Evolutionary conservation across 2,797 vertebrate species (phyloP).

Genomic region (Squalus acanthias): DNA sequence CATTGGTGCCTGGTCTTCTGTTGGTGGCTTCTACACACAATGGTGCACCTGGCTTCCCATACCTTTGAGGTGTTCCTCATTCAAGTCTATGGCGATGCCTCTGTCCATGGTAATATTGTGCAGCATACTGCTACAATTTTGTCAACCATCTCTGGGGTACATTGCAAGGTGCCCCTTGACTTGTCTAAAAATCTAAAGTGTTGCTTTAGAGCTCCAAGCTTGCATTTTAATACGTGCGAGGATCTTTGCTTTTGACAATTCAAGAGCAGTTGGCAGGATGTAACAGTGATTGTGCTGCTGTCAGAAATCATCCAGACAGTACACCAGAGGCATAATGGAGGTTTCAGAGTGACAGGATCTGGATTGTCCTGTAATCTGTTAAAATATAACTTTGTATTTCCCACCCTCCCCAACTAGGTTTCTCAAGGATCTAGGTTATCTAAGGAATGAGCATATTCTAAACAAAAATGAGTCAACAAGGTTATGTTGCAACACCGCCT

Average conservation of each 20-base stretch:
- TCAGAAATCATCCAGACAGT: background rate
- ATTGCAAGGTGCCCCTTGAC: background rate
- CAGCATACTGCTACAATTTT: background rate
- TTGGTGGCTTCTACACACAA: background rate
- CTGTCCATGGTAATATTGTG: background rate
- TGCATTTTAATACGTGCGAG: background rate
- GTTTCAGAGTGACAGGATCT: background rate
- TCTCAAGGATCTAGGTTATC: conserved; percentile 22
- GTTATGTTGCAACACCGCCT: conserved; percentile 82
- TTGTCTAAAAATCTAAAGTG: background rate
- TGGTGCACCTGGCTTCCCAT: background rate
- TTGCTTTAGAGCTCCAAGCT: background rate
- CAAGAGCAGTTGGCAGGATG: background rate
- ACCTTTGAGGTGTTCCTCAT: background rate
- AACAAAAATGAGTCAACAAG: conserved; percentile 84
- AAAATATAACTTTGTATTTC: conserved; percentile 7
- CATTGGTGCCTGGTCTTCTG: background rate
- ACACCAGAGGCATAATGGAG: background rate
- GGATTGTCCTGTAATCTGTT: background rate
- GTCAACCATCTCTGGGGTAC: background rate
- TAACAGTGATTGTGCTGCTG: background rate
- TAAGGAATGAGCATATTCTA: conserved; percentile 50
- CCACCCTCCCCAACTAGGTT: conserved; percentile 41
- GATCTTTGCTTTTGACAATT: background rate
- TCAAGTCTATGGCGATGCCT: background rate